These are phyloP conservation scores for Drosophila bifasciata DNA, from an alignment of 1,140 invertebrate species.

Conservation along the genomic window DNA sequence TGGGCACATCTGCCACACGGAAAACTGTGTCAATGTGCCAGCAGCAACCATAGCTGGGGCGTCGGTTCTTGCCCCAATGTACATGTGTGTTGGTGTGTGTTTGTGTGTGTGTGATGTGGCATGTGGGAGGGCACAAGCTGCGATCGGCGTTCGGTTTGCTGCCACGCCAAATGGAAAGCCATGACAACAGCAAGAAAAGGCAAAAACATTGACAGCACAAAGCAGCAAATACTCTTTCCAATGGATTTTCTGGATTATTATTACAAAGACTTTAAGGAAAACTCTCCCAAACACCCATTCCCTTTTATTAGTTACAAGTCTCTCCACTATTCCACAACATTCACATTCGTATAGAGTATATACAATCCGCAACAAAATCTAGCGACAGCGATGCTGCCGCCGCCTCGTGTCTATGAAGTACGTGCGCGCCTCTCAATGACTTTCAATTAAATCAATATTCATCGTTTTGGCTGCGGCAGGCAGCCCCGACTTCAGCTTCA, in stretches of 20 bases:
- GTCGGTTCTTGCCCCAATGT: constrained; percentile 46
- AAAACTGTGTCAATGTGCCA: constrained; percentile 80
- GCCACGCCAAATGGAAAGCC: constrained; percentile 71
- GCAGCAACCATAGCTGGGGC: constrained; percentile 58
- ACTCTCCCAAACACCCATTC: too few relatives aligned
- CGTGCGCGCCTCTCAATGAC: constrained; percentile 76
- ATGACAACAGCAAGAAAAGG: not conserved
- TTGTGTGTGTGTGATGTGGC: constrained; percentile 53
- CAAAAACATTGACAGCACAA: not conserved
- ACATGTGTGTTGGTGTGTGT: constrained; percentile 24
- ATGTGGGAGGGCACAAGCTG: constrained; percentile 73
- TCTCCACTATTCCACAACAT: too few relatives aligned
- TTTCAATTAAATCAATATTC: constrained; percentile 83
- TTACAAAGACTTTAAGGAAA: too few relatives aligned
- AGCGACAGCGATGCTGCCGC: not conserved
- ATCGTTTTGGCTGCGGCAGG: constrained; percentile 75
- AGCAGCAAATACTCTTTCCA: too few relatives aligned
- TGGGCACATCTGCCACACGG: constrained; percentile 73
- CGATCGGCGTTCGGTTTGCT: constrained; percentile 57
- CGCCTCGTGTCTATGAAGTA: constrained; percentile 65
- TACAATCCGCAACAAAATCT: not conserved
- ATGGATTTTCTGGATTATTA: too few relatives aligned
- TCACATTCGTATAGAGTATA: too few relatives aligned
- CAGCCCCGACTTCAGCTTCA: not conserved
- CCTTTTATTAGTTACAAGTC: too few relatives aligned